Conservation (phyloP, 1,140 invertebrate genomes). For the Drosophila trapezifrons region DNA sequence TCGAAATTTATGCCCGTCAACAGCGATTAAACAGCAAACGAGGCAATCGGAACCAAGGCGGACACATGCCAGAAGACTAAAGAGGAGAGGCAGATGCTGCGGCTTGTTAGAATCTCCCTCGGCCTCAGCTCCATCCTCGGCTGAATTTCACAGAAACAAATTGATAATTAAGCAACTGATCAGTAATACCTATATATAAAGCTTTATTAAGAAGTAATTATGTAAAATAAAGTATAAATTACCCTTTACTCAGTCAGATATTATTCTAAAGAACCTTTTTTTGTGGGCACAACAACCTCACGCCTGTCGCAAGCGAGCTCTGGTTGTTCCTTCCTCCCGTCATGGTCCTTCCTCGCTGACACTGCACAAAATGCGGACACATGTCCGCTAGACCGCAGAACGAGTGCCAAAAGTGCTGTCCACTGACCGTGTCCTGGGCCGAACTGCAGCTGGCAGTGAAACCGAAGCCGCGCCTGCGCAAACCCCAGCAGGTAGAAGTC, state of each 20-base stretch:
- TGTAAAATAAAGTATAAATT: no score
- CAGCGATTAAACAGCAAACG: conserved; percentile 70
- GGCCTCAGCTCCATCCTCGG: not conserved
- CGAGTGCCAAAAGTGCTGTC: conserved; percentile 70
- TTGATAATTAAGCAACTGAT: no score
- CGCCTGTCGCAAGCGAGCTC: conserved; percentile 36
- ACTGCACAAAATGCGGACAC: conserved; percentile 45
- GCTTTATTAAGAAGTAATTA: no score
- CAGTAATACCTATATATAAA: no score
- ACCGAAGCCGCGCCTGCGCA: conserved; percentile 34
- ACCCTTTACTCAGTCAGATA: no score
- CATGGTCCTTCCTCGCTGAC: conserved; percentile 18
- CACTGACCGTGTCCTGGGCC: conserved; percentile 33
- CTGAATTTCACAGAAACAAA: no score
- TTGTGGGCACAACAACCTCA: not conserved
- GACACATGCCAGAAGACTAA: conserved; percentile 60
- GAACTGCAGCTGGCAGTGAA: conserved; percentile 51
- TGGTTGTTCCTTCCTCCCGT: not conserved
- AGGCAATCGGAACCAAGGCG: conserved; percentile 34
- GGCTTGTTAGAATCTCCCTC: conserved; percentile 2
- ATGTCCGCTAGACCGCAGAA: conserved; percentile 63
- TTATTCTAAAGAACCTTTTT: no score
- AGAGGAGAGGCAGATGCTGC: conserved; percentile 13
- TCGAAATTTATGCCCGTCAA: conserved; percentile 71
- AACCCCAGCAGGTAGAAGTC: conserved; percentile 42